Evolutionary conservation across 2,113 vertebrate species (phyloP).

Genomic region (Perca schrenkii): DNA sequence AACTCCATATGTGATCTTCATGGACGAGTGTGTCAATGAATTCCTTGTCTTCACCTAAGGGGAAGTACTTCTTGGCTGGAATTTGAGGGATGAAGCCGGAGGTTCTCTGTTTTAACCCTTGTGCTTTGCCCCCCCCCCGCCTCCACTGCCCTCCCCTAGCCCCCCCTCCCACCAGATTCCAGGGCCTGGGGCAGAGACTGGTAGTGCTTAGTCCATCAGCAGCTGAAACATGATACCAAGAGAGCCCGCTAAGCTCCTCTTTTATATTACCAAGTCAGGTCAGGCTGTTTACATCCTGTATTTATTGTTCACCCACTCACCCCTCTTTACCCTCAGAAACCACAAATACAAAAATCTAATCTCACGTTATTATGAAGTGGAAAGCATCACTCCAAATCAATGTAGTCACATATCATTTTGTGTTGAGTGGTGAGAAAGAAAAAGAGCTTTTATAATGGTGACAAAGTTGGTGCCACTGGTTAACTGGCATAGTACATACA

Average conservation of each 20-base stretch:
- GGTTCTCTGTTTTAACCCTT: conserved; percentile 77
- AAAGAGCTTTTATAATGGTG: neutral
- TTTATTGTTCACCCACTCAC: conserved; percentile 65
- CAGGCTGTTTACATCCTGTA: conserved; percentile 77
- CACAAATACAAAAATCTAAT: conserved; percentile 24
- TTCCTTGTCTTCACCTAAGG: conserved; percentile 70
- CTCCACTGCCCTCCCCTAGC: conserved; percentile 30
- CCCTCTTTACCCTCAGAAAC: conserved; percentile 35
- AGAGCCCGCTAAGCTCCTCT: conserved; percentile 70
- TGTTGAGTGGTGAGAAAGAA: neutral
- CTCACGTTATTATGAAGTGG: neutral
- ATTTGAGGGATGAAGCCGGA: conserved; percentile 78
- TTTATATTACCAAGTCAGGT: conserved; percentile 76
- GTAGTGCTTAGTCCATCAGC: conserved; percentile 81
- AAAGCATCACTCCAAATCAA: conserved; percentile 11
- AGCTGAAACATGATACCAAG: conserved; percentile 79
- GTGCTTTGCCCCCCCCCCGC: conserved; percentile 37
- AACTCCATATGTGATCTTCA: conserved; percentile 61
- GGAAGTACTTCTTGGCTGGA: conserved; percentile 63
- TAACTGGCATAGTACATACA: neutral
- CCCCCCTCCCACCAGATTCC: conserved; percentile 77
- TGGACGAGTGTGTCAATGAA: conserved; percentile 61
- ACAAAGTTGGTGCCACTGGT: conserved; percentile 25
- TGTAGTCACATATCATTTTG: conserved; percentile 1
- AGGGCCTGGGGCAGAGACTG: conserved; percentile 79